Evolutionary conservation across 1,140 invertebrate genomes (phyloP).

Genomic region (Drosophila trapezifrons): DNA sequence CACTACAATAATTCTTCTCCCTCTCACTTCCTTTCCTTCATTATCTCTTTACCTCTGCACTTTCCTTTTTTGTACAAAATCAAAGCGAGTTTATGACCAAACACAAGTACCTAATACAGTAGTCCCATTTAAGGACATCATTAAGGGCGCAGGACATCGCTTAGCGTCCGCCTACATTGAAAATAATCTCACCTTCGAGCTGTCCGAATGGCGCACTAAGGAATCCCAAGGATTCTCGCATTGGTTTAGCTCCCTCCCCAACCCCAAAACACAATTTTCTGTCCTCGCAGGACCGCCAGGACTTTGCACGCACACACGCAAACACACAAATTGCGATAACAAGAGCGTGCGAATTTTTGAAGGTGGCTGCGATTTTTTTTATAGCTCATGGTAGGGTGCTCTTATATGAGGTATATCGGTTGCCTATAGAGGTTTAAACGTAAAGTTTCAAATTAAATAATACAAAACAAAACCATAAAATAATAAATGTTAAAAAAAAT

Average conservation of each 20-base stretch:
- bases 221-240: slow-evolving; percentile 34
- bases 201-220: slow-evolving; percentile 19
- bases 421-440: too few species aligned
- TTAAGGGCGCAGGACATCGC: slow-evolving; percentile 14
- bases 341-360: slow-evolving; percentile 39
- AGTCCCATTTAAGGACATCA: slow-evolving; percentile 15
- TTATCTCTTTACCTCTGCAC: neutral
- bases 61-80: neutral
- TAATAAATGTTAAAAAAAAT: neutral
- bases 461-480: too few species aligned
- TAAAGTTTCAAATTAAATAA: neutral
- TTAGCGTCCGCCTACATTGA: slow-evolving; percentile 21
- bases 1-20: neutral
- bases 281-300: slow-evolving; percentile 8
- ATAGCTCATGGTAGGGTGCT: slow-evolving; percentile 5
- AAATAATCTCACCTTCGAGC: slow-evolving; percentile 25
- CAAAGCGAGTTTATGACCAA: neutral
- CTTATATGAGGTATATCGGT: neutral
- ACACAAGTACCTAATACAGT: neutral
- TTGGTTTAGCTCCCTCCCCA: slow-evolving; percentile 7
- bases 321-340: slow-evolving; percentile 12
- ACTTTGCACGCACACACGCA: neutral
- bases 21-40: neutral
- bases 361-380: slow-evolving; percentile 38
- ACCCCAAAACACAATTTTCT: neutral